Conservation (phyloP, 2,113 vertebrate species). For the Daboia siamensis region DNA sequence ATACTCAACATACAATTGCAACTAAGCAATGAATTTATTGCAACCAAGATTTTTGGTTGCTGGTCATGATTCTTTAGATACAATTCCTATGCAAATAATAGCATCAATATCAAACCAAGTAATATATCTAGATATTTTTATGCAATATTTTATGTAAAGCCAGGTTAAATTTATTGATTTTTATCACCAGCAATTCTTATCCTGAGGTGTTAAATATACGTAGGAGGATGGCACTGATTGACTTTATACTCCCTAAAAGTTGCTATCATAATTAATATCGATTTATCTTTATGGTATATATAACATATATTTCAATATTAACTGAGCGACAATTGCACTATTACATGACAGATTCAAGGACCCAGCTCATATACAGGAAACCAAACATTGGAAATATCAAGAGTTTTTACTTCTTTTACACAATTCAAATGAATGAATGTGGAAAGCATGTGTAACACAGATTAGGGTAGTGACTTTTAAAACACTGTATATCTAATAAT, state of each 20-base stretch:
- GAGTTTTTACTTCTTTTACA: not conserved
- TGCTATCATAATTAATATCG: too few species aligned
- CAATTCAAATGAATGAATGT: not conserved
- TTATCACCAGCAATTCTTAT: not conserved
- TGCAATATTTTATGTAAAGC: not conserved
- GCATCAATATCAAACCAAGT: not conserved
- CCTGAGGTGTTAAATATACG: not conserved
- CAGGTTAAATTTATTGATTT: not conserved
- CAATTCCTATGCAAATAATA: not conserved
- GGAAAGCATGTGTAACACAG: not conserved
- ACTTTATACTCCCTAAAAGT: not conserved
- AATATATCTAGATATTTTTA: not conserved
- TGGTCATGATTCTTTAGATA: not conserved
- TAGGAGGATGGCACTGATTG: not conserved
- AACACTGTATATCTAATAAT: not conserved
- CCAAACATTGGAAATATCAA: not conserved
- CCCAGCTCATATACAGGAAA: not conserved
- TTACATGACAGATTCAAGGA: not conserved
- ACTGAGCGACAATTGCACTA: not conserved
- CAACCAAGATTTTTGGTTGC: not conserved
- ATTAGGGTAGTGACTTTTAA: not conserved
- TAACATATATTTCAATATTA: not conserved
- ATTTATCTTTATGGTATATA: not conserved
- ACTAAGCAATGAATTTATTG: not conserved
- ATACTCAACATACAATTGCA: not conserved